phyloP scores from a whole-genome alignment of 92 coral and sea anemone genomes.

The Chrysogorgia sp. region DNA sequence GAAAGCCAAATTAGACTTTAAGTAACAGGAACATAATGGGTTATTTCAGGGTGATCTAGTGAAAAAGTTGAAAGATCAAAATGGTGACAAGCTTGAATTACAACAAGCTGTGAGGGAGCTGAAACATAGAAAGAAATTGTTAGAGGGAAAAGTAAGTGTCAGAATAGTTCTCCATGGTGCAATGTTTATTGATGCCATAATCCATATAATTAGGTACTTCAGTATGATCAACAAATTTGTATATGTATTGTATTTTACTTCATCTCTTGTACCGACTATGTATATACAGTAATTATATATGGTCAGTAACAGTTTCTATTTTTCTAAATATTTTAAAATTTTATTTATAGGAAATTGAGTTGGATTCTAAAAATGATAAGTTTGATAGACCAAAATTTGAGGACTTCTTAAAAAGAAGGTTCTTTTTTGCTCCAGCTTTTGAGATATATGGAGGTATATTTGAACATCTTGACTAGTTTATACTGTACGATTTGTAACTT shows the following conservation, averaged over 20 bases:
- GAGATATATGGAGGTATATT: constrained; percentile 98
- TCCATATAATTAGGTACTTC: no score
- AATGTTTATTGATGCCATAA: not conserved
- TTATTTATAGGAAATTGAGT: constrained; percentile 71
- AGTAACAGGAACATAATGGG: not conserved
- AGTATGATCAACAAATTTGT: no score
- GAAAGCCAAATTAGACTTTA: not conserved
- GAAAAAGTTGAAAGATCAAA: constrained; percentile 80
- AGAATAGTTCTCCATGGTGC: not conserved
- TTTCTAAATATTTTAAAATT: not conserved
- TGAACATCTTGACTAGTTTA: no score
- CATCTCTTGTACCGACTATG: no score
- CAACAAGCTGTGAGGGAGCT: constrained; percentile 93
- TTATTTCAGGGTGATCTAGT: constrained; percentile 82
- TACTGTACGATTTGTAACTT: no score
- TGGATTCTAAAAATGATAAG: constrained; percentile 85
- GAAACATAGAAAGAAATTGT: constrained; percentile 87
- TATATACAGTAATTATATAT: no score
- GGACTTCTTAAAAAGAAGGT: constrained; percentile 88
- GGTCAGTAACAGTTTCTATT: not conserved
- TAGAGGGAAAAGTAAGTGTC: constrained; percentile 76
- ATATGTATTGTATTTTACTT: no score
- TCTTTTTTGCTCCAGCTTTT: constrained; percentile 97
- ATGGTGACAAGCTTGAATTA: constrained; percentile 81
- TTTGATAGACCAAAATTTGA: constrained; percentile 96